These are phyloP conservation scores for Melieria crassipennis DNA, from an alignment of 2,888 invertebrate species.

Conservation along the genomic window DNA sequence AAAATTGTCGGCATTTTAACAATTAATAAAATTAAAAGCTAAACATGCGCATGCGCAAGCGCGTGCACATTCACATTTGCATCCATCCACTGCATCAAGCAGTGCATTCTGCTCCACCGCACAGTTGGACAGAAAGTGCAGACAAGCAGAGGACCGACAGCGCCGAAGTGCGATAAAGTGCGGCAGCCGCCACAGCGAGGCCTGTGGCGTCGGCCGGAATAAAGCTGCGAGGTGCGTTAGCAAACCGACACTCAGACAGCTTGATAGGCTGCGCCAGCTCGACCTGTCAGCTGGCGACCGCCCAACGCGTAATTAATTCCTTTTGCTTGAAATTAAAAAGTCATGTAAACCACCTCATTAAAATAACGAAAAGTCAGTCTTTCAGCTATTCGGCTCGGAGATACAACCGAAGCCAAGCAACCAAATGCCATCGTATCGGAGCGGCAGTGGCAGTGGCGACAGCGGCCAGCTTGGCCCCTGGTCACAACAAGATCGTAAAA, in stretches of 20 bases:
- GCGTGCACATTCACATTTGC: conserved; percentile 15
- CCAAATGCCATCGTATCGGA: background rate
- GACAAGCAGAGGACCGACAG: conserved; percentile 11
- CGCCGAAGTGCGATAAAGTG: conserved; percentile 18
- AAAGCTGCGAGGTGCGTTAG: conserved; percentile 4
- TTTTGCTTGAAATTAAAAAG: conserved; percentile 66
- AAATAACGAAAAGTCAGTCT: conserved; percentile 51
- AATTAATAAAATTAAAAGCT: conserved; percentile 39
- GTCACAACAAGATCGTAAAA: conserved; percentile 35
- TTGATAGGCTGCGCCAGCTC: conserved; percentile 1
- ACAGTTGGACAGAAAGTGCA: conserved; percentile 23
- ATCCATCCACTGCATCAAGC: background rate
- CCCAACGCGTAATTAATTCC: conserved; percentile 66
- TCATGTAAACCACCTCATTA: conserved; percentile 67
- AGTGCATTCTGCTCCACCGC: conserved; percentile 10
- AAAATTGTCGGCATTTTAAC: conserved; percentile 25
- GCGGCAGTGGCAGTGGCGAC: background rate
- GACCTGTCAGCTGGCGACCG: conserved; percentile 51
- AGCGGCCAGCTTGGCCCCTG: background rate
- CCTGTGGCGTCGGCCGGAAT: background rate
- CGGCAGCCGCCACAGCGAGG: background rate
- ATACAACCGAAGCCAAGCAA: background rate
- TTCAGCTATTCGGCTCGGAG: background rate
- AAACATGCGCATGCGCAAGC: conserved; percentile 20
- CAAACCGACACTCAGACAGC: conserved; percentile 1